Evolutionary conservation across 2,888 invertebrate species (phyloP).

Genomic region (Dasysyrphus albostriatus): DNA sequence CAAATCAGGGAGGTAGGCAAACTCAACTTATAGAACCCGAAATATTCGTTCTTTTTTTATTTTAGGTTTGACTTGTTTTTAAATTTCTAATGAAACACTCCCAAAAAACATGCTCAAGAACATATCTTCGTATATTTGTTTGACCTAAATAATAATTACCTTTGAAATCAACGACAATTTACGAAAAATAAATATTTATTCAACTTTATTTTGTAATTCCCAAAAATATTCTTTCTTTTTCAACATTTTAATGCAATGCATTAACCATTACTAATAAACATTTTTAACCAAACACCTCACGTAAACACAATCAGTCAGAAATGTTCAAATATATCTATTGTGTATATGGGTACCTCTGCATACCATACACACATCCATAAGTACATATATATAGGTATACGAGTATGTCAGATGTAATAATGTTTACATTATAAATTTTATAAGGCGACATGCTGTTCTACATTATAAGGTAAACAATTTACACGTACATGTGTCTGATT

Average conservation of each 20-base stretch:
- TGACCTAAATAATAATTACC: conserved; percentile 1
- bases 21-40: too few relatives aligned
- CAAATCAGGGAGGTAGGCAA: too few relatives aligned
- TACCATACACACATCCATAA: not conserved
- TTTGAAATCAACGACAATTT: conserved; percentile 10
- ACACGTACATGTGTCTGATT: conserved; percentile 4
- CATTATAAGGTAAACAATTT: conserved; percentile 20
- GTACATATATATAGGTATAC: not conserved
- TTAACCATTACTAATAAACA: conserved; percentile 14
- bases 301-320: conserved; percentile 21
- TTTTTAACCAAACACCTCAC: conserved; percentile 22
- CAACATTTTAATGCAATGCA: not conserved
- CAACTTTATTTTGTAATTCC: not conserved
- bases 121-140: not conserved
- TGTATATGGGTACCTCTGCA: not conserved
- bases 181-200: conserved; percentile 13
- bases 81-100: not conserved
- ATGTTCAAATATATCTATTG: not conserved
- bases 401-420: not conserved
- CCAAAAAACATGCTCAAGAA: not conserved
- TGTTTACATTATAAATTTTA: conserved; percentile 25
- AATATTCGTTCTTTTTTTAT: too few relatives aligned
- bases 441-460: conserved; percentile 31
- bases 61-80: too few relatives aligned
- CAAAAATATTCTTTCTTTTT: not conserved